Conservation (phyloP, 2,113 vertebrate genomes). For the Burhinus bistriatus region DNA sequence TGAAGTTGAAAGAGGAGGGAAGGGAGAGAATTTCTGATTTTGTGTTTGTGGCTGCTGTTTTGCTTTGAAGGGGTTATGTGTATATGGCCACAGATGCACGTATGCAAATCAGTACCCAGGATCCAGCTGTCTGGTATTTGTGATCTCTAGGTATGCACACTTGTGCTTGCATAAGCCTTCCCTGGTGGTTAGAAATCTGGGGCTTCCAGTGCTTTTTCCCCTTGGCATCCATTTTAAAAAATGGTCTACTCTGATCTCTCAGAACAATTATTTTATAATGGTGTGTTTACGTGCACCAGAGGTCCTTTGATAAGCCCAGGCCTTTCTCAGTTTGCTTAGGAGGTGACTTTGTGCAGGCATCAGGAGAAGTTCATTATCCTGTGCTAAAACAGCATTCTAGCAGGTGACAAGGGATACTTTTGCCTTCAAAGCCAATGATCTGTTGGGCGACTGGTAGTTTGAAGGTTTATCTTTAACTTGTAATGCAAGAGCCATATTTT, state of each 20-base stretch:
- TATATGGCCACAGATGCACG: accelerated
- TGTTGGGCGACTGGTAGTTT: background rate
- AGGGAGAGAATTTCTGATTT: background rate
- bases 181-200: background rate
- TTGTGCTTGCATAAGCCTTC: background rate
- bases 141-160: background rate
- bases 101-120: background rate
- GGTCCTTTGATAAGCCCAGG: background rate
- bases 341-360: background rate
- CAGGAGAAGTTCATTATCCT: background rate
- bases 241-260: background rate
- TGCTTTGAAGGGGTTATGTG: background rate
- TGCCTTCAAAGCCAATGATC: background rate
- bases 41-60: background rate
- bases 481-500: background rate
- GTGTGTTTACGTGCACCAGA: background rate
- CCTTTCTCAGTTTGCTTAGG: background rate
- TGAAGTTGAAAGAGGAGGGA: background rate
- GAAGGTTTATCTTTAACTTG: background rate
- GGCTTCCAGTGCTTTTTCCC: background rate
- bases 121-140: background rate
- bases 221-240: background rate
- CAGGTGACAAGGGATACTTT: background rate
- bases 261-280: background rate
- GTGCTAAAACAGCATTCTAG: background rate